Evolutionary conservation across 2,888 invertebrate genomes (phyloP), one percentile per base, ranked within the genome.

Genomic region (Schrankia costaestrigalis): DNA sequence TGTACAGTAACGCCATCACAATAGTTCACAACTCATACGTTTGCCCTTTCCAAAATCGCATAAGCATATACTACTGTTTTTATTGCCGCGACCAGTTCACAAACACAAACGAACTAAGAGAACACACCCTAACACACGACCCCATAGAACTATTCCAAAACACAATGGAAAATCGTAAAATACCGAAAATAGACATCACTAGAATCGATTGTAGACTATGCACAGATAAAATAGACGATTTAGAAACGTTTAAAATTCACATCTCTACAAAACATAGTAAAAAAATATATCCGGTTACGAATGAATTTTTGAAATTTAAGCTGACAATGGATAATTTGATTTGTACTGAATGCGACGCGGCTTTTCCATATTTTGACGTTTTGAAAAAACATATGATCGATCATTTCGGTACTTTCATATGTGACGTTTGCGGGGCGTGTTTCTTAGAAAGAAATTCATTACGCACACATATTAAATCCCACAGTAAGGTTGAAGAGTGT

Each of bases 71-170:
- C 35, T 86, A 85, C 19, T 87, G 86, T 29, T 81, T 71, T 11
- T 87, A 86, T 19, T 87, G 86, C 40, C 63, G 75, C 10, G 82
- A 82, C 8, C 83, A 84, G 8, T 86, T 83, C 52, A 81, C 79
- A 0, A 79, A 83, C 19, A 83, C 86, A 0, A 63, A 46, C 0
- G 85, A 86, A 35, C 34, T 87, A 0, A 46, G 85, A 5, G 77
- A 77, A 1, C 86, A 86, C 31, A 86, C 86, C 0, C 23, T 73
- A 0, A 57, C 70, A 0, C 86, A 86, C 43, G 62, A 81, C n/a
- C 84, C 85, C 0, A 8, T 39, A 13, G 33, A 39, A 31, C 30
- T 39, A 5, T 39, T 39, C 3, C 29, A 29, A 30, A 30, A 3
- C n/a, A 39, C 38, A 18, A 78, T 79, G 37, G 78, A 78, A 32